Base-by-base conservation (phyloP, 2,113 vertebrate species). In the Pungitius pungitius region DNA sequence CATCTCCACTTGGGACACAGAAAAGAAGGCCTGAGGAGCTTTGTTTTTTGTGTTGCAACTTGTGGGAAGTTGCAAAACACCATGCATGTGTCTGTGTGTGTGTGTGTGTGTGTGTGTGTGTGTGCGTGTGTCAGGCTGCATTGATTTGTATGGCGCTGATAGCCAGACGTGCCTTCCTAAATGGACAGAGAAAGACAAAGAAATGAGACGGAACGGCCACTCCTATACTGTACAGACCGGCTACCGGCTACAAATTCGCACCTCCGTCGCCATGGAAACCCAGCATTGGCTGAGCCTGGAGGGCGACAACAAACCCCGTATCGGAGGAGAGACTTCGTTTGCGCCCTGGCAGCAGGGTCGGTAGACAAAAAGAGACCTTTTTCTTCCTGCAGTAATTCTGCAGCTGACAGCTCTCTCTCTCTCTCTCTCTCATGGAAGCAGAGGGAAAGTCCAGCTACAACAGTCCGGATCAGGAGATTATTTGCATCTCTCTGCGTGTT, bases 181-280 rank as follows among this genome's bases (percentile, higher is more conserved):
- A 78, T 49, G 66, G 75, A 75, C 61, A 68, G 30, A 58, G 86
- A n/a, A n/a, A n/a, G 69, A 92, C 80, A 85, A 86, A 91, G 79
- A 76, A 82, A 69, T 4, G n/a, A 85, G 49, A 70, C 75, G 67
- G 81, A 77, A 71, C 13, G 73, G 76, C 73, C 66, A 40, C 73
- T 86, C 81, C 4, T 35, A 6, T 56, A 67, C 83, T 71, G 70
- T 75, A 75, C 60, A 73, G 73, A 52, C 66, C 76, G 69, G 61
- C 82, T 83, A 26, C 74, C 10, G 37, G 75, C 54, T 77, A 63
- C 78, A n/a, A 73, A 78, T 83, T 87, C 70, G 37, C 52, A 42
- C 85, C 75, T 87, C 84, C 42, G 78, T 91, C 83, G 60, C 85
- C 71, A 73, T 92, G 90, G 88, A 86, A 91, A 92, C 90, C 71